A percentile compares a stretch with the other conserved stretches of the same genome.
Conservation (phyloP, 2,888 invertebrate species). For the Cephus sareptanus region DNA sequence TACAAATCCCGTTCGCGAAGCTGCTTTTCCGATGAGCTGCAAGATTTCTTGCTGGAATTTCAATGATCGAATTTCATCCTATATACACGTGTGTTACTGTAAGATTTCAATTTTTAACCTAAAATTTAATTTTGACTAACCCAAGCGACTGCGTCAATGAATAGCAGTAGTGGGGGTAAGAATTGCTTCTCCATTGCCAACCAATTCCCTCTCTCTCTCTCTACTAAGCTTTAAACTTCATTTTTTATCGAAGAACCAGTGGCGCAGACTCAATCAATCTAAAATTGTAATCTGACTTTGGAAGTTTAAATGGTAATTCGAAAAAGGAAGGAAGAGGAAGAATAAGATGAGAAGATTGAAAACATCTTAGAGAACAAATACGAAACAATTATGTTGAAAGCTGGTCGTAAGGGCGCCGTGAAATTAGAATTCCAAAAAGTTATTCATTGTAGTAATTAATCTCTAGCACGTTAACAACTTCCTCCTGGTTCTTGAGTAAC, state of each 20-base stretch:
- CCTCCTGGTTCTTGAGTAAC: not conserved
- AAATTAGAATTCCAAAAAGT: not conserved
- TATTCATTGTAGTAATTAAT: not conserved
- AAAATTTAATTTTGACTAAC: not conserved
- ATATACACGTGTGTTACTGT: not conserved
- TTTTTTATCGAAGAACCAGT: not conserved
- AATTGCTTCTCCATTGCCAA: not conserved
- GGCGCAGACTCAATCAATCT: not conserved
- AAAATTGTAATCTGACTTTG: not conserved
- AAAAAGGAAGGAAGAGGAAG: not conserved
- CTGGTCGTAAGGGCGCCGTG: not conserved
- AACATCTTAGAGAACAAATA: not conserved
- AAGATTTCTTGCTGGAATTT: not conserved
- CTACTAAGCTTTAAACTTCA: not conserved
- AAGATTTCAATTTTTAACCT: not conserved
- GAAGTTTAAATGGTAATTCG: not conserved
- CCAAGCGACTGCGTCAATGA: not conserved
- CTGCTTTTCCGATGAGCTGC: not conserved
- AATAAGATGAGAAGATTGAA: not conserved
- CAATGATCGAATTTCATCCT: not conserved
- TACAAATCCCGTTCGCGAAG: not conserved
- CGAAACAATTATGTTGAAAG: not conserved
- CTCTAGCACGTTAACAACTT: not conserved
- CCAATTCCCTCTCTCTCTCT: not conserved
- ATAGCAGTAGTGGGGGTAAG: not conserved